Base-by-base conservation (phyloP, 2,888 invertebrate species). In the Ormyrus labotus region DNA sequence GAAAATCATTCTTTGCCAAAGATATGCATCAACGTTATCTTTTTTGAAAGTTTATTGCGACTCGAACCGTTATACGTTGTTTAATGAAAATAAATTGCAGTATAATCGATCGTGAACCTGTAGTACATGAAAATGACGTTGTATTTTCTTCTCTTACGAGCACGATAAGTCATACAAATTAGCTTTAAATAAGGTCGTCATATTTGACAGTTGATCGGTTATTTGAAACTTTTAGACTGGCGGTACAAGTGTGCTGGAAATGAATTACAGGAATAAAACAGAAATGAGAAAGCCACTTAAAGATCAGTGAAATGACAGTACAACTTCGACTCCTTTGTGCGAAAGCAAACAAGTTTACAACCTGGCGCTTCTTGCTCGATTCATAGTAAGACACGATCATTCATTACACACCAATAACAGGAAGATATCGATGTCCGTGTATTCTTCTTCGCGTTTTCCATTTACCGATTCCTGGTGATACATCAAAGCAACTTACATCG, bases 341-440 rank as follows among this genome's bases (percentile, higher is more conserved):
- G 34, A 64, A 48, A 13, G 13, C 47, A 9, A 64, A 48, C 64
- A 13, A 64, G n/a, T 48, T 64, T 64, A n/a, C 48, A 64, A 64
- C 48, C 64, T 13, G 11, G 48, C 34, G 11, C 11, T 64, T 48
- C 50, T 47, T 64, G n/a, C 9, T 48, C 48, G 34, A 34, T 8
- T 13, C n/a, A 19, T 48, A 13, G 7, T 48, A 34, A 64, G 5
- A 13, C 9, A 50, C 34, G 34, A 34, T 34, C 9, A 64, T 64
- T 13, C 9, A 64, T 64, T 64, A 64, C 8, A n/a, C 6, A 48
- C 11, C 3, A 34, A 34, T 34, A 34, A 60, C 9, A 60, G 34
- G 60, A 8, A 60, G 60, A 57, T 57, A n/a, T 57, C n/a, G 11
- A n/a, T 57, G 13, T 13, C 57, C 13, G 57, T 57, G 10, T 13